Base-by-base conservation (phyloP, 2,888 invertebrate species). In the Sceliomorpha sp. region DNA sequence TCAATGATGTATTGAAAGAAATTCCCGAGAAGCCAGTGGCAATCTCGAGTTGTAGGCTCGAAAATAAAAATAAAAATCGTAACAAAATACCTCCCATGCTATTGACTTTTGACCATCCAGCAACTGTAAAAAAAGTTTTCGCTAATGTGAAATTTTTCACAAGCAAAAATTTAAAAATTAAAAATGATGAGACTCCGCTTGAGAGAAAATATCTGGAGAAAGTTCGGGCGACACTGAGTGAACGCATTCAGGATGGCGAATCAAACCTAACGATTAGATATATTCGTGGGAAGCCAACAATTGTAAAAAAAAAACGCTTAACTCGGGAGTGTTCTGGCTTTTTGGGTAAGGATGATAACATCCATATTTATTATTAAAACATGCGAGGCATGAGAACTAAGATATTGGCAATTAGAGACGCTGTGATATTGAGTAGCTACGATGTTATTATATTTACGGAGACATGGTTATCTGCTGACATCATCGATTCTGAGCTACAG, bases 401-500 rank as follows among this genome's bases (percentile, higher is more conserved):
- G 3, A 3, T 24, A 7, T 24, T 7, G 7, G 3, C 24, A 14
- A 42, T 27, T 5, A 1, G 9, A 20, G 24, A 24, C 12, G 10
- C n/a, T 10, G 10, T 39, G n/a, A 10, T 20, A 15, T 0, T 9
- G n/a, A 12, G 40, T 24, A 10, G 26, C 13, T 44, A 44, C 15
- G 44, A 44, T n/a, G 44, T 44, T 4, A 26, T 44, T 29, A 44
- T 44, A 29, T 44, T 44, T 15, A 29, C 24, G 1, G 27, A 44
- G 15, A 44, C 44, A 2, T 44, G 44, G 44, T 10, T 44, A 1
- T 14, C 14, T 1, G 9, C 5, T 2, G 14, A 44, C 1, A 44
- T 44, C 9, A n/a, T 8, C 4, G 13, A 44, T 29, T n/a, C 4
- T 8, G 44, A 27, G 15, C 10, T 44, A 15, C 4, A 44, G 1